Conservation (phyloP, 1,140 invertebrate genomes). For the Bombus picipes region DNA sequence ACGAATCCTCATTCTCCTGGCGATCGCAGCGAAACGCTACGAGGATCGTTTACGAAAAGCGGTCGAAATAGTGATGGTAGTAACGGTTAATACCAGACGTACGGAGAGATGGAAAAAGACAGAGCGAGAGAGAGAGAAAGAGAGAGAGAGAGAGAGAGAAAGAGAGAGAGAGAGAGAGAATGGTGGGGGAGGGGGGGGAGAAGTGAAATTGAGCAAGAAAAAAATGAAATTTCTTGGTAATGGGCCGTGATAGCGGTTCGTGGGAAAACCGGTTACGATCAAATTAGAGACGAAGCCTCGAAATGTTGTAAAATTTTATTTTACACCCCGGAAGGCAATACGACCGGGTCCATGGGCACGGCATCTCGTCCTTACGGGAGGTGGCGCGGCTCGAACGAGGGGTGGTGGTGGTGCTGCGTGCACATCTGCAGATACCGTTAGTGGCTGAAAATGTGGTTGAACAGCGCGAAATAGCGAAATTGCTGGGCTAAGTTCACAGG, state of each 20-base stretch:
- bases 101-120: background rate
- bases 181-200: background rate
- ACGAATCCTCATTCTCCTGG: background rate
- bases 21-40: constrained; percentile 25
- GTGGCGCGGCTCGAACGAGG: background rate
- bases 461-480: constrained; percentile 16
- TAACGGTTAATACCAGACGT: constrained; percentile 56
- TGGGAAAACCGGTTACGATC: constrained; percentile 64
- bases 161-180: too few species aligned
- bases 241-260: constrained; percentile 50
- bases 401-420: background rate
- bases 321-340: constrained; percentile 64
- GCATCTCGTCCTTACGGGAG: constrained; percentile 16
- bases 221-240: constrained; percentile 67
- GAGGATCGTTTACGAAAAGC: constrained; percentile 53
- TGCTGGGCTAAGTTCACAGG: background rate
- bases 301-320: constrained; percentile 72
- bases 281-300: constrained; percentile 70
- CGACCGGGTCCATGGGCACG: background rate
- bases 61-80: constrained; percentile 47
- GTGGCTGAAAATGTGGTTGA: constrained; percentile 4
- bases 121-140: too few species aligned
- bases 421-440: constrained; percentile 28
- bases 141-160: too few species aligned
- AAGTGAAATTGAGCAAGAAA: constrained; percentile 21